These are phyloP conservation scores for Muricea muricata DNA, from an alignment of 92 coral and sea anemone genomes.

Conservation along the genomic window DNA sequence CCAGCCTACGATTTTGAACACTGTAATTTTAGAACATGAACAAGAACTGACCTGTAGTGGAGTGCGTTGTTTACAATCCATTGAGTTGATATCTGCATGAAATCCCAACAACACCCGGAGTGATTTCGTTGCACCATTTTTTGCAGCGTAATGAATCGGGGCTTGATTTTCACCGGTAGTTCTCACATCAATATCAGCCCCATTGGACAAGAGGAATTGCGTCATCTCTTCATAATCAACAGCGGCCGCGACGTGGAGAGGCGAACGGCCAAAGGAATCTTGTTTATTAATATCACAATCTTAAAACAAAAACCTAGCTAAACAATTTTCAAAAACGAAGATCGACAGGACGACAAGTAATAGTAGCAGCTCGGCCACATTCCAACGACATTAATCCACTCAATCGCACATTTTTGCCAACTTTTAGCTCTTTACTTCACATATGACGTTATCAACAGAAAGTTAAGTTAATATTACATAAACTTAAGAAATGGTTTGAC, in stretches of 20 bases:
- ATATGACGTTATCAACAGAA: too few species aligned
- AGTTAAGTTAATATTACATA: too few species aligned
- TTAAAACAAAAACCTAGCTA: conserved; percentile 28
- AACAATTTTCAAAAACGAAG: too few species aligned
- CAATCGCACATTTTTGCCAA: too few species aligned
- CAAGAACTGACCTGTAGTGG: conserved; percentile 32
- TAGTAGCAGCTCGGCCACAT: too few species aligned
- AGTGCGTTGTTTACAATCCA: conserved; percentile 31
- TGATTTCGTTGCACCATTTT: conserved; percentile 34
- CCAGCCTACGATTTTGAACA: neutral
- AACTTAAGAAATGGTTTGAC: too few species aligned
- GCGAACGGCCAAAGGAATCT: conserved; percentile 94
- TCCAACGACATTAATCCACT: too few species aligned
- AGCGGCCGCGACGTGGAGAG: conserved; percentile 90
- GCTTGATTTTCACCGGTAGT: conserved; percentile 31
- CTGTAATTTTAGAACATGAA: neutral
- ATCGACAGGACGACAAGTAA: too few species aligned
- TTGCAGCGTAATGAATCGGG: conserved; percentile 33
- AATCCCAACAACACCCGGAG: conserved; percentile 34
- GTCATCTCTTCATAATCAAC: conserved; percentile 84
- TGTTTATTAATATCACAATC: conserved; percentile 95
- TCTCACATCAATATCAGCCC: conserved; percentile 61
- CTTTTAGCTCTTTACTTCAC: too few species aligned
- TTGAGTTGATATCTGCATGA: conserved; percentile 23
- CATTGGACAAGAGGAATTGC: conserved; percentile 83